Conservation (phyloP, 2,888 invertebrate species). For the Gryllus longicercus region DNA sequence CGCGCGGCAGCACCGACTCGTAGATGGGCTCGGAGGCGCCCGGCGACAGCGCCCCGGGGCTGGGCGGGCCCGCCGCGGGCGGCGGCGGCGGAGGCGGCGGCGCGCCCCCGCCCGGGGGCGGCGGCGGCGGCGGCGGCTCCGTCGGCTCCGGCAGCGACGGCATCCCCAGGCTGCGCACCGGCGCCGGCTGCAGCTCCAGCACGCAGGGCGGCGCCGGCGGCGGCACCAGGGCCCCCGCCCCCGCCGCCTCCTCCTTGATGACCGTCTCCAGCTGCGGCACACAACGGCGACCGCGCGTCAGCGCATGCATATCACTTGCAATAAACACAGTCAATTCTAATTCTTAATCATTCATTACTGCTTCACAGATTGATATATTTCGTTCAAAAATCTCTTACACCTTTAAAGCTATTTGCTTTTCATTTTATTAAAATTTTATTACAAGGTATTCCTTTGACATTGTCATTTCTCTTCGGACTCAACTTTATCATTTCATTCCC, state of each 20-base stretch:
- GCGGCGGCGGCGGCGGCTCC: constrained; percentile 68
- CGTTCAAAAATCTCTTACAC: too few species aligned
- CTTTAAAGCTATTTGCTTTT: too few species aligned
- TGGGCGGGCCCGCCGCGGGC: constrained; percentile 75
- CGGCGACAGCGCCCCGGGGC: constrained; percentile 57
- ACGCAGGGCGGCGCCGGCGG: constrained; percentile 40
- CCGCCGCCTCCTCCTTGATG: constrained; percentile 60
- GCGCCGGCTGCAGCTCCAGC: constrained; percentile 41
- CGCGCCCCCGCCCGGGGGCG: constrained; percentile 46
- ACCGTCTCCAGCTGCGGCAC: constrained; percentile 56
- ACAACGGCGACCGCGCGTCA: neutral
- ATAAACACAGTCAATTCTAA: too few species aligned
- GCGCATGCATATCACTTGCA: too few species aligned
- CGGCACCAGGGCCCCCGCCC: constrained; percentile 50
- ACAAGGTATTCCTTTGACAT: too few species aligned
- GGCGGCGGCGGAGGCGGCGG: constrained; percentile 63
- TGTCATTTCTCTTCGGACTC: too few species aligned
- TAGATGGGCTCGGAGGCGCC: constrained; percentile 65
- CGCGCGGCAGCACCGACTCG: constrained; percentile 75
- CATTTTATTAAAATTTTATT: too few species aligned
- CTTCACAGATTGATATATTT: too few species aligned
- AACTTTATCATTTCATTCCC: too few species aligned
- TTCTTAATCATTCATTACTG: too few species aligned
- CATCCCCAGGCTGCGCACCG: constrained; percentile 49
- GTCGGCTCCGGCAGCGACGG: constrained; percentile 73